phyloP scores from a whole-genome alignment of 2,113 vertebrate genomes.

The Progne subis region DNA sequence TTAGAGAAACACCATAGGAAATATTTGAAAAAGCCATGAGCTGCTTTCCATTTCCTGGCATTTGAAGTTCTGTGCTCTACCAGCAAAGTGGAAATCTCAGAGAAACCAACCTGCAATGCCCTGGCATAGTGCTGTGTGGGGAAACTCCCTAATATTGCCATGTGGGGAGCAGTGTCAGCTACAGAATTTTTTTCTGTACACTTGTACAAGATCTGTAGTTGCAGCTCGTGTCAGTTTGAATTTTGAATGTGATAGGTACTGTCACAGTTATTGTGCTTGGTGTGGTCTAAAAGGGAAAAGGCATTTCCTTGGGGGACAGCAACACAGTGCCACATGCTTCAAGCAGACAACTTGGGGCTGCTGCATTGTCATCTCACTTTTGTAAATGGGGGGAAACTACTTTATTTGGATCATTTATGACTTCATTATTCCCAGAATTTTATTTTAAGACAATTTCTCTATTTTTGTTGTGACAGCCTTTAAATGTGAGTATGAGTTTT shows the following conservation, averaged over 20 bases:
- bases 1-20: not conserved
- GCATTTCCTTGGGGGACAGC: not conserved
- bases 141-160: not conserved
- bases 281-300: conserved; percentile 36
- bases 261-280: not conserved
- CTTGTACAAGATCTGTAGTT: not conserved
- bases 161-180: not conserved
- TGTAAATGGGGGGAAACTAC: not conserved
- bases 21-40: not conserved
- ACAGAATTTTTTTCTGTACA: not conserved
- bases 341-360: not conserved
- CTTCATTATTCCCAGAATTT: not conserved
- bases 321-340: not conserved
- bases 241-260: not conserved
- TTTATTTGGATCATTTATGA: not conserved
- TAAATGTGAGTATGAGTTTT: not conserved
- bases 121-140: not conserved
- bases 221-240: not conserved
- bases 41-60: not conserved
- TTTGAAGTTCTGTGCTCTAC: not conserved
- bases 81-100: not conserved
- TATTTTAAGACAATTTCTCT: not conserved
- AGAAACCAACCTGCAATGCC: not conserved
- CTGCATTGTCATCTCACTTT: not conserved
- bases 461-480: not conserved